Evolutionary conservation across 1,140 invertebrate genomes (phyloP), one percentile per base, ranked within the genome.

Genomic region (Drosophila funebris): DNA sequence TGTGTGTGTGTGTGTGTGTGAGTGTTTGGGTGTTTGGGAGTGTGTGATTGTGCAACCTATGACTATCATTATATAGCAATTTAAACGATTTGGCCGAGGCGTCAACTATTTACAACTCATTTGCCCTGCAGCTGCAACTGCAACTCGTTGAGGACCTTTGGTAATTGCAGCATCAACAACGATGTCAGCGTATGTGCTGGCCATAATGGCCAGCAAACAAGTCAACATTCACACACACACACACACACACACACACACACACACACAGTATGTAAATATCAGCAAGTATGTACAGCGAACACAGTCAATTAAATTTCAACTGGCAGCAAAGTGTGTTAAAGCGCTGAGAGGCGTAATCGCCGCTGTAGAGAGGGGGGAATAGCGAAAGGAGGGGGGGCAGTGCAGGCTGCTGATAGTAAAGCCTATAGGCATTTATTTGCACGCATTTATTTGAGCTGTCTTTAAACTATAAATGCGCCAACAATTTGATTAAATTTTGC

Each of bases 281-380:
- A 2, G 44, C 41, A 11, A 24, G 64, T 66, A 29, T 56, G 57
- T 41, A 36, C 27, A 53, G 63, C 61, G 63, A 64, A 62, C 68
- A 87, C 83, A 88, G 84, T 88, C 84, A 88, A 88, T 88, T 88
- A 88, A 88, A 88, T 89, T 88, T 67, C 56, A 88, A 74, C 83
- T 83, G 60, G 64, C 37, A 68, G 61, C 61, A 67, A 71, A n/a
- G n/a, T n/a, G 76, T 76, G 78, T 88, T 88, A 88, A 88, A 87
- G 78, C 81, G 63, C 46, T 61, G 73, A 85, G 44, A 48, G 44
- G 44, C 24, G 18, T 11, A 76, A 68, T 18, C 31, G 16, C n/a
- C n/a, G n/a, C n/a, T n/a, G 18, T 3, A n/a, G n/a, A 50, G n/a
- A 5, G 9, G 16, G 22, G 3, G 8, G 5, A 31, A 3, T 31